A percentile compares a stretch with the other conserved stretches of the same genome.
Evolutionary conservation across 2,888 invertebrate genomes (phyloP).

Genomic region (Magallana nippona): DNA sequence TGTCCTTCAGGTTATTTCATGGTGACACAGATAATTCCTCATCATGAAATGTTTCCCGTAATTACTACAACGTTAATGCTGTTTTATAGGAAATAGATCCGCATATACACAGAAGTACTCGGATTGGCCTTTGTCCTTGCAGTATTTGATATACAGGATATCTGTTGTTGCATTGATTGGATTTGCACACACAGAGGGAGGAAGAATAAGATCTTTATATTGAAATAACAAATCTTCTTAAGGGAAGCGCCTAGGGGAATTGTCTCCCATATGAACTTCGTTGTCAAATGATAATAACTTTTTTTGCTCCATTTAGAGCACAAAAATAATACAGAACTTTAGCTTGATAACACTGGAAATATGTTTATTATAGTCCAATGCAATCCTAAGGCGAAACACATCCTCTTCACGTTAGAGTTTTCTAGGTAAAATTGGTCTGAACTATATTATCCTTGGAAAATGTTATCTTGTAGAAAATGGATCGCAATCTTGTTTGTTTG

Average conservation of each 20-base stretch:
- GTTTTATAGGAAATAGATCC: neutral
- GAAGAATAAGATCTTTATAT: neutral
- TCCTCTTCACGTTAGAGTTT: no score
- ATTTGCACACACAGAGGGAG: neutral
- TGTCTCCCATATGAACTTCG: neutral
- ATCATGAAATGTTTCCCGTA: neutral
- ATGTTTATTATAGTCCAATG: neutral
- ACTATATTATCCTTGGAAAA: no score
- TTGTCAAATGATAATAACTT: neutral
- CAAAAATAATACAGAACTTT: neutral
- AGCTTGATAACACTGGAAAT: neutral
- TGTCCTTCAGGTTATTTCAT: neutral
- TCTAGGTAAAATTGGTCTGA: no score
- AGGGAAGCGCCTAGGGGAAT: neutral
- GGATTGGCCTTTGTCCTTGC: neutral
- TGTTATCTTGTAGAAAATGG: no score
- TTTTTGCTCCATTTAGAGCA: neutral
- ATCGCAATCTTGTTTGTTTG: no score
- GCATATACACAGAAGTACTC: neutral
- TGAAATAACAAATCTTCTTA: conserved; percentile 21
- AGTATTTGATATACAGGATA: neutral
- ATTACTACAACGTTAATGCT: neutral
- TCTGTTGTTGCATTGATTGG: neutral
- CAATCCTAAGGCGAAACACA: neutral
- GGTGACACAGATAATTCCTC: neutral